A percentile compares a stretch with the other conserved stretches of the same genome.
Conservation (phyloP, 1,140 invertebrate species). For the Pararge aegeria region DNA sequence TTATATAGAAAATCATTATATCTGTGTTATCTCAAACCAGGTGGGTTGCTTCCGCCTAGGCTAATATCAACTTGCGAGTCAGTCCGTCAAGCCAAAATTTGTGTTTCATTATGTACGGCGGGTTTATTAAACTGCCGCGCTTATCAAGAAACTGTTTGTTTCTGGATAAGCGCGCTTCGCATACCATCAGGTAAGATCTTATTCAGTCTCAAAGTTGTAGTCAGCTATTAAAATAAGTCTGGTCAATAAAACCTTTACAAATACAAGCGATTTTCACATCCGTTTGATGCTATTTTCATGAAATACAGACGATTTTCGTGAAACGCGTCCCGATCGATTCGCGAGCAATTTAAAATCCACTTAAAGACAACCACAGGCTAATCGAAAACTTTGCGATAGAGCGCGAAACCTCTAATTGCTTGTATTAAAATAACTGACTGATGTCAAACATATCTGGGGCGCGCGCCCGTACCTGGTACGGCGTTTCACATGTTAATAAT, state of each 20-base stretch:
- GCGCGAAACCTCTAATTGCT: slow-evolving; percentile 69
- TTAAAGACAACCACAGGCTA: slow-evolving; percentile 72
- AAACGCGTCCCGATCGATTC: slow-evolving; percentile 50
- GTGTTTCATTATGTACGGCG: no score
- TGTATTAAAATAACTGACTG: slow-evolving; percentile 77
- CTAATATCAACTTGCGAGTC: no score
- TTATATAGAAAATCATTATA: no score
- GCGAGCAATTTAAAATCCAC: slow-evolving; percentile 71
- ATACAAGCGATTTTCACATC: slow-evolving; percentile 16
- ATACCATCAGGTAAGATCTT: no score
- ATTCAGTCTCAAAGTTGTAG: no score
- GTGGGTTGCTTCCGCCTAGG: no score
- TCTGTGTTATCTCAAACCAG: no score
- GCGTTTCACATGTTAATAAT: slow-evolving; percentile 75
- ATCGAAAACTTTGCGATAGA: slow-evolving; percentile 69
- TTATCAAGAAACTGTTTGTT: no score
- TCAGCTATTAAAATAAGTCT: no score
- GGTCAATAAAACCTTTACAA: slow-evolving; percentile 5
- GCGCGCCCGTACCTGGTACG: slow-evolving; percentile 59
- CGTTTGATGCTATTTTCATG: background rate
- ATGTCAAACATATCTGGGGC: slow-evolving; percentile 76
- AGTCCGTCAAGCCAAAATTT: no score
- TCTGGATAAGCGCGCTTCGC: no score
- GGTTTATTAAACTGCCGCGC: no score
- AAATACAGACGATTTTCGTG: slow-evolving; percentile 41